Evolutionary conservation across 2,113 vertebrate genomes (phyloP).

Genomic region (Stictonetta naevosa): DNA sequence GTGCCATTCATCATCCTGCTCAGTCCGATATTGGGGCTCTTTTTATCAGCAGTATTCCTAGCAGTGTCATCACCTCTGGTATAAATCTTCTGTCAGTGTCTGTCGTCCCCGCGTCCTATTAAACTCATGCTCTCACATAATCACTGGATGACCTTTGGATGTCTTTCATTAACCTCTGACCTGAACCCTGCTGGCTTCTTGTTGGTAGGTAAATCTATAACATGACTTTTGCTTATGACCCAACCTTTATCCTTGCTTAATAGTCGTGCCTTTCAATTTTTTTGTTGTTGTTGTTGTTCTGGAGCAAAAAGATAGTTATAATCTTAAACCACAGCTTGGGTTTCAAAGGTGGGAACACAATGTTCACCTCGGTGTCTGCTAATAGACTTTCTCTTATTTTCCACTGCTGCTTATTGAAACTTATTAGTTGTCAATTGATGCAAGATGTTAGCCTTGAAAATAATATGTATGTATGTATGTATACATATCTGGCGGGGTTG

Average conservation of each 20-base stretch:
- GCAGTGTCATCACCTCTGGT: slow-evolving; percentile 86
- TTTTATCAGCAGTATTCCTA: slow-evolving; percentile 95
- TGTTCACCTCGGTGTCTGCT: slow-evolving; percentile 55
- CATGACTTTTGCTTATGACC: slow-evolving; percentile 83
- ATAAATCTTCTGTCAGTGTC: slow-evolving; percentile 94
- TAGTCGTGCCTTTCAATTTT: slow-evolving; percentile 66
- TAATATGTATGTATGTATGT: slow-evolving; percentile 22
- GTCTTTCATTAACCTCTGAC: slow-evolving; percentile 97
- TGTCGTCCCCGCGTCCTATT: slow-evolving; percentile 86
- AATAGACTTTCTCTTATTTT: slow-evolving; percentile 55
- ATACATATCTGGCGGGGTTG: background rate
- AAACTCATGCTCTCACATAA: slow-evolving; percentile 86
- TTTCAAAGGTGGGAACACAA: slow-evolving; percentile 76
- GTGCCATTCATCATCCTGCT: slow-evolving; percentile 90
- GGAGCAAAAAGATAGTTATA: slow-evolving; percentile 72
- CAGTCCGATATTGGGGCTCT: slow-evolving; percentile 87
- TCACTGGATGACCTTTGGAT: slow-evolving; percentile 88
- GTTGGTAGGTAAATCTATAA: slow-evolving; percentile 86
- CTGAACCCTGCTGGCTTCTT: slow-evolving; percentile 81
- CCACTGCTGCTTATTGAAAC: background rate
- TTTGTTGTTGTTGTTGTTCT: slow-evolving; percentile 2
- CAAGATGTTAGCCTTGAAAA: slow-evolving; percentile 26
- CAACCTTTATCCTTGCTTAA: slow-evolving; percentile 82
- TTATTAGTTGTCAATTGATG: slow-evolving; percentile 42
- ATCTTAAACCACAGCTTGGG: slow-evolving; percentile 65